phyloP scores from a whole-genome alignment of 2,797 vertebrate genomes.

The Gobio occitaniae region DNA sequence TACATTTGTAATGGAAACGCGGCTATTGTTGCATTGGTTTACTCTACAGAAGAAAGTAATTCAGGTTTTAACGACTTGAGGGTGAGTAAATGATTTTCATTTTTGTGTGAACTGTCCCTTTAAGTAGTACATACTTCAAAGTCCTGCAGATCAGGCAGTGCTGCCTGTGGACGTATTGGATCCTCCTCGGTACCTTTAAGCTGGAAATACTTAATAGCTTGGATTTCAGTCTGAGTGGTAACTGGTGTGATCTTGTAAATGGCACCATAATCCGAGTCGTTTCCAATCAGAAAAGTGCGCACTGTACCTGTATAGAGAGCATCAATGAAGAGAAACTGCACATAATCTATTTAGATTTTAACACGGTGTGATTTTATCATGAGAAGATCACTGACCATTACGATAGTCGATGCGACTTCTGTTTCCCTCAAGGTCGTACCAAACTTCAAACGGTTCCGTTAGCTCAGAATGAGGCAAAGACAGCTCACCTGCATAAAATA shows the following conservation, averaged over 20 bases:
- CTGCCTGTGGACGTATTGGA: conserved; percentile 69
- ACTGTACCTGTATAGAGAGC: conserved; percentile 75
- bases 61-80: not conserved
- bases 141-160: conserved; percentile 73
- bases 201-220: conserved; percentile 83
- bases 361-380: not conserved
- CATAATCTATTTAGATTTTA: not conserved
- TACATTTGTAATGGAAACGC: too few species aligned
- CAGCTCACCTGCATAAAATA: conserved; percentile 74
- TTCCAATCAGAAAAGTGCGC: conserved; percentile 79
- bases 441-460: conserved; percentile 84
- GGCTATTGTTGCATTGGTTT: not conserved
- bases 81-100: not conserved
- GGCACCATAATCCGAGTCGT: conserved; percentile 70
- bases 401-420: conserved; percentile 83
- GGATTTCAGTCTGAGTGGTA: conserved; percentile 80
- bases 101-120: not conserved
- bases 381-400: conserved; percentile 66
- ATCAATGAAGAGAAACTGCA: not conserved
- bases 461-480: conserved; percentile 83
- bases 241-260: conserved; percentile 80
- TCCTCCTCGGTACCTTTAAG: conserved; percentile 80
- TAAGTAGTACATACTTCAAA: conserved; percentile 74
- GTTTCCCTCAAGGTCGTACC: conserved; percentile 77
- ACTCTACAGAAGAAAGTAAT: not conserved